These are phyloP conservation scores for Centruroides sculpturatus DNA, from an alignment of 1,140 invertebrate species.

Conservation along the genomic window DNA sequence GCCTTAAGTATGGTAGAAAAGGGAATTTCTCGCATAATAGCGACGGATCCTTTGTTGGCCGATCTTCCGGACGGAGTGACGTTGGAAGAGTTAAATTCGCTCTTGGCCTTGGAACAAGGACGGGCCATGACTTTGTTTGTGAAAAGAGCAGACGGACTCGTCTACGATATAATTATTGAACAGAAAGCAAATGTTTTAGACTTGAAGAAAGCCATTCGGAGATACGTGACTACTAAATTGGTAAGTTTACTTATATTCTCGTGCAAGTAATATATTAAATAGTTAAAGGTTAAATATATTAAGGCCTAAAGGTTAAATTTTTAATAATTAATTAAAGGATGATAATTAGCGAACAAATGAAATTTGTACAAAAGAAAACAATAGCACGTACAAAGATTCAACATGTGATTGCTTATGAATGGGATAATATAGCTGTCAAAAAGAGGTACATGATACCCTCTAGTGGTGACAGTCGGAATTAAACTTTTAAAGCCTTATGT, in stretches of 20 bases:
- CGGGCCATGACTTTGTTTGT: slow-evolving; percentile 53
- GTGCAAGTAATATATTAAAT: too few species aligned
- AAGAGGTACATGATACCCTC: too few species aligned
- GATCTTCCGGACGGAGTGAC: slow-evolving; percentile 51
- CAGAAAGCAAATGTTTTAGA: slow-evolving; percentile 43
- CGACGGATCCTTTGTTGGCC: slow-evolving; percentile 42
- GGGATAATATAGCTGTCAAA: neutral
- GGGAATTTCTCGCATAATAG: slow-evolving; percentile 40
- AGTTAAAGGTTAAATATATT: too few species aligned
- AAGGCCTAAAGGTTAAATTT: too few species aligned
- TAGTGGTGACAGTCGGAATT: too few species aligned
- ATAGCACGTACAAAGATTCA: too few species aligned
- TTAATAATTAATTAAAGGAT: too few species aligned
- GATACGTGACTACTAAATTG: slow-evolving; percentile 37
- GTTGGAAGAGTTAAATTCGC: slow-evolving; percentile 49
- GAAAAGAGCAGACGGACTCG: slow-evolving; percentile 39
- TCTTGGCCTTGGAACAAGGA: slow-evolving; percentile 54
- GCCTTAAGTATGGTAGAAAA: slow-evolving; percentile 43
- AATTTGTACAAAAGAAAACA: too few species aligned
- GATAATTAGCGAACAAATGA: too few species aligned
- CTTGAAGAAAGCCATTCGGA: slow-evolving; percentile 48
- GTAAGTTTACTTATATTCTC: neutral
- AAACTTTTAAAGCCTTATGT: too few species aligned
- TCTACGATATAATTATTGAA: slow-evolving; percentile 48
- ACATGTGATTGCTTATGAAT: neutral